Conservation (phyloP, 2,888 invertebrate species). For the Arctia plantaginis region DNA sequence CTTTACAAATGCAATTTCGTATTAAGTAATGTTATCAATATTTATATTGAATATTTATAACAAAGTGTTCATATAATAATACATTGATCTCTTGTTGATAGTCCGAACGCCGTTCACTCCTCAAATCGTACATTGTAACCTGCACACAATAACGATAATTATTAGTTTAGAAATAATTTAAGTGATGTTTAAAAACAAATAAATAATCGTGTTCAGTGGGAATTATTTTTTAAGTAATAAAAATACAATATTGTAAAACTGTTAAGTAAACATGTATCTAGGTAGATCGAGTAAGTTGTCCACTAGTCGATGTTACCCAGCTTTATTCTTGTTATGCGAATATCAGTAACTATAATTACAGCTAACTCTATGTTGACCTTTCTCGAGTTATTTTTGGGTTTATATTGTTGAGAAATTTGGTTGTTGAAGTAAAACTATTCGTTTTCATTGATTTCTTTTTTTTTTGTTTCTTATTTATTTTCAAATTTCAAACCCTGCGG, state of each 20-base stretch:
- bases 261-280: constrained; percentile 84
- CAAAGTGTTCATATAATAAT: constrained; percentile 84
- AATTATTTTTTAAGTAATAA: constrained; percentile 83
- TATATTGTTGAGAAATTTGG: constrained; percentile 76
- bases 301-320: constrained; percentile 83
- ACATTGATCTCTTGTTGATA: constrained; percentile 70
- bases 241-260: constrained; percentile 81
- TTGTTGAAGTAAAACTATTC: constrained; percentile 74
- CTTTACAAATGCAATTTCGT: constrained; percentile 75
- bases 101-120: constrained; percentile 60
- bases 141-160: constrained; percentile 82
- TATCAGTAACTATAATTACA: constrained; percentile 71
- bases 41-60: constrained; percentile 74
- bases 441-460: constrained; percentile 67
- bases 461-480: constrained; percentile 67
- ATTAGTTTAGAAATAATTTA: constrained; percentile 82
- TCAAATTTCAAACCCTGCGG: constrained; percentile 70
- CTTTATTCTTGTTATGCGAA: constrained; percentile 82
- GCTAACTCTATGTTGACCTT: constrained; percentile 73
- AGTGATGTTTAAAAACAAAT: constrained; percentile 78
- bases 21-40: constrained; percentile 64
- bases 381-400: constrained; percentile 75
- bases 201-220: constrained; percentile 84
- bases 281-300: constrained; percentile 83
- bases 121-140: constrained; percentile 71